Base-by-base conservation (phyloP, 2,888 invertebrate species). In the Tortricodes alternella region DNA sequence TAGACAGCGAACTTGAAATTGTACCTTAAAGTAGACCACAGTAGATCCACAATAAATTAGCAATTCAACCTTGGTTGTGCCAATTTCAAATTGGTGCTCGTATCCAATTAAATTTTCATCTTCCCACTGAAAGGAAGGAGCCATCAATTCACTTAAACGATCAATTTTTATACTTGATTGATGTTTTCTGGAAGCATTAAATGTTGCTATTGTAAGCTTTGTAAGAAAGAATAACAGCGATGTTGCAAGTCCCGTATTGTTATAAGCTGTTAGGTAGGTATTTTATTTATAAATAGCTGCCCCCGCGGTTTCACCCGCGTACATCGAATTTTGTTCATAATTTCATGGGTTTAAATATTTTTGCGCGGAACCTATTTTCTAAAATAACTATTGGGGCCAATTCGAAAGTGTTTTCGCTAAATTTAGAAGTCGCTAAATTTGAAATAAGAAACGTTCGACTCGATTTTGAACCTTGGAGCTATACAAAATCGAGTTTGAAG, bases 121-220 rank as follows among this genome's bases (percentile, higher is more conserved):
- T 35, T 51, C 48, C 35, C 50, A 38, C 37, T 24, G 41, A 43
- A 51, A 52, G 51, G 46, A 52, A 51, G 57, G 53, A 61, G 58
- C 65, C 53, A 62, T 60, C 64, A 69, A 62, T 59, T 64, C 59
- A 63, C 62, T 67, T 60, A 64, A 63, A 61, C 65, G 69, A 69
- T 62, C 63, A 66, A 70, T 74, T 76, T 73, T 71, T 65, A 63
- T 66, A 62, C 61, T 70, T 78, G 76, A 78, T 78, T 73, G 76
- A 78, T 78, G 75, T 65, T 51, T 39, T 32, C 21, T 53, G 32
- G 16, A 34, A 46, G 32, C 19, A 39, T 46, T 43, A 13, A 15
- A 46, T 46, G 46, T 37, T 67, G 64, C 61, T 61, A 67, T 63
- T 62, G 55, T 23, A 35, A 29, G 27, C 19, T n/a, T n/a, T n/a